Base-by-base conservation (phyloP, 2,113 vertebrate genomes). In the Poecile atricapillus region DNA sequence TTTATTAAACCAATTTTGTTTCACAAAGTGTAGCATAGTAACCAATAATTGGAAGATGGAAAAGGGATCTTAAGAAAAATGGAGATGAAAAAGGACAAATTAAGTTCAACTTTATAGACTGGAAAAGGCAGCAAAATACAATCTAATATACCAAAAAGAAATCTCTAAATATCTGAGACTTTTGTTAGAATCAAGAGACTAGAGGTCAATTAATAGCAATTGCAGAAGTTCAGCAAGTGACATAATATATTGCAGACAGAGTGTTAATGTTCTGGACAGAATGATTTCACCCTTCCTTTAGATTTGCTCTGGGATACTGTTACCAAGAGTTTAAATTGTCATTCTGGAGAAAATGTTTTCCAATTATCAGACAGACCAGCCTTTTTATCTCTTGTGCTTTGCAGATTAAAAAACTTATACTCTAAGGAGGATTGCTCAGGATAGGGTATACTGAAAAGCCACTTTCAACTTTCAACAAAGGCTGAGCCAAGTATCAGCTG, bases 381-480 rank as follows among this genome's bases (percentile, higher is more conserved):
- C 44, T 89, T 90, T 96, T 93, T 67, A 86, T 81, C 60, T 93
- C 68, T 86, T 81, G n/a, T 81, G 50, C 55, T 94, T 86, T 89
- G 28, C 71, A 84, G 89, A 91, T 91, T 87, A 82, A 95, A 94
- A 94, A 89, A 80, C 50, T 91, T 90, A 39, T 67, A 68, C 64
- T 85, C 55, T 81, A 70, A 88, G 85, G 55, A 83, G 53, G 90
- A 70, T 47, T 88, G 49, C 60, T 90, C 71, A 93, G 85, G 64
- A 75, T 78, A 90, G 49, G 52, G 28, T 86, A 67, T 43, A 52
- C 68, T 63, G 68, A 90, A 95, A 90, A 94, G 47, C 46, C 47
- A 88, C 75, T 96, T 97, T 95, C 52, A 93, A 89, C 86, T 89
- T 91, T 89, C 60, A 94, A 55, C 83, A 93, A 81, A 90, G 92